Conservation (phyloP, 2,113 vertebrate species). For the Notarius lentiginosus region DNA sequence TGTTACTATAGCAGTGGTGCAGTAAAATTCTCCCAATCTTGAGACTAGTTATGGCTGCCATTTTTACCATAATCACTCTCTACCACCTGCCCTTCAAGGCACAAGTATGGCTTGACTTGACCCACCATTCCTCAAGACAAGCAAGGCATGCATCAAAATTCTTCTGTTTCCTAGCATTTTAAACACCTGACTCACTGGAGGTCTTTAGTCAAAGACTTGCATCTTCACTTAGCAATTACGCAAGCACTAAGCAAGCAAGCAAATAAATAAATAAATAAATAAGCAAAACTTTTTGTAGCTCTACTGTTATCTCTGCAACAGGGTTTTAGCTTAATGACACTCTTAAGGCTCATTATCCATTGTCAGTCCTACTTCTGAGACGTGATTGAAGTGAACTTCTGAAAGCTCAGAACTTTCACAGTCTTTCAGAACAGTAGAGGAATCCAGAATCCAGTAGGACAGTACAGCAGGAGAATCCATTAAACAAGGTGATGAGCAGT, state of each 20-base stretch:
- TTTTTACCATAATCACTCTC: background rate
- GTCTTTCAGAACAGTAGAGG: background rate
- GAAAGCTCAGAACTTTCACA: background rate
- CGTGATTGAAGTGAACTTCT: background rate
- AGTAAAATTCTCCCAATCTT: background rate
- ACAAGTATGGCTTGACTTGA: background rate
- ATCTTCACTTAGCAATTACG: background rate
- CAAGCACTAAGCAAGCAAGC: background rate
- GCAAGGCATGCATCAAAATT: background rate
- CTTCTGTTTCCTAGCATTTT: background rate
- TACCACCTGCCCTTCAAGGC: background rate
- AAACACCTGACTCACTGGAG: background rate
- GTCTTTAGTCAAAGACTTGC: background rate
- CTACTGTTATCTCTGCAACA: too few species aligned
- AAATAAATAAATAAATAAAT: too few species aligned
- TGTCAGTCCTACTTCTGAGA: background rate
- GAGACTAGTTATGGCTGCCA: background rate
- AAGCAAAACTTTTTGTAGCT: background rate
- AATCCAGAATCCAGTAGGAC: background rate
- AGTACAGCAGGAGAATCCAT: background rate
- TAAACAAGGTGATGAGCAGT: background rate
- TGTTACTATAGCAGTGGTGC: background rate
- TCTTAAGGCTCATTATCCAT: slow-evolving; percentile 3
- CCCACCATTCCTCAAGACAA: background rate
- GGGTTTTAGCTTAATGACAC: slow-evolving; percentile 12